Percentiles rank a stretch among this genome's conserved stretches.
Evolutionary conservation across 2,113 vertebrate genomes (phyloP).

Genomic region (Callionymus lyra): DNA sequence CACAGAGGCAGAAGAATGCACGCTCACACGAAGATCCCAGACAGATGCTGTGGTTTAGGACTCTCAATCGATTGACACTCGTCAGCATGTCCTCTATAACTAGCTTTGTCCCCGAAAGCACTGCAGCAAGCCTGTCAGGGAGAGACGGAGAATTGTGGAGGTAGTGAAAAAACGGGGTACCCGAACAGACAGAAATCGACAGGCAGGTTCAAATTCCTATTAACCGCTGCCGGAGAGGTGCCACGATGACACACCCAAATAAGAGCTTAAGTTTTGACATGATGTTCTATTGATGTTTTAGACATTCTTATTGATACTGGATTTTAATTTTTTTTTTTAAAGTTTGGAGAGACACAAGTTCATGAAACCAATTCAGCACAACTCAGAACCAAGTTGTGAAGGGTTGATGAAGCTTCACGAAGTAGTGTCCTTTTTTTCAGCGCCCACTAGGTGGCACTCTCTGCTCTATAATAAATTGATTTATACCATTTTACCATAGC

Average conservation of each 20-base stretch:
- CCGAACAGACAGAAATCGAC: neutral
- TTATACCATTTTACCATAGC: too few relatives aligned
- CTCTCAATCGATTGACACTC: constrained; percentile 53
- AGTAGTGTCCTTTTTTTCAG: too few relatives aligned
- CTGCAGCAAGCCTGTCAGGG: constrained; percentile 45
- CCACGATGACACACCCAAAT: neutral
- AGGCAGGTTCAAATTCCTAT: neutral
- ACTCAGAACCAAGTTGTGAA: too few relatives aligned
- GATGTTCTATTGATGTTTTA: too few relatives aligned
- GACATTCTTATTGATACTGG: too few relatives aligned
- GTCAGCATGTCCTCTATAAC: constrained; percentile 65
- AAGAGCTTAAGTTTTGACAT: too few relatives aligned
- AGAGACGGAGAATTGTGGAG: constrained; percentile 9
- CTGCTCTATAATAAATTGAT: too few relatives aligned
- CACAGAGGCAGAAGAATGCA: constrained; percentile 10
- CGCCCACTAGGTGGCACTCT: too few relatives aligned
- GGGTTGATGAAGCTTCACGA: too few relatives aligned
- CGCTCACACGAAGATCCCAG: constrained; percentile 17
- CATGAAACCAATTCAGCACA: too few relatives aligned
- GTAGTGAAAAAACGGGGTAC: neutral
- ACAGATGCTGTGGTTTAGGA: constrained; percentile 37
- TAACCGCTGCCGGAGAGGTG: constrained; percentile 4
- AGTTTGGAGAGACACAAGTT: too few relatives aligned
- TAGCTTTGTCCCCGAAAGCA: constrained; percentile 53
- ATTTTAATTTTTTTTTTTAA: too few relatives aligned